These are phyloP conservation scores for Drosophila mayaguana DNA, from an alignment of 2,888 invertebrate species.

Conservation along the genomic window DNA sequence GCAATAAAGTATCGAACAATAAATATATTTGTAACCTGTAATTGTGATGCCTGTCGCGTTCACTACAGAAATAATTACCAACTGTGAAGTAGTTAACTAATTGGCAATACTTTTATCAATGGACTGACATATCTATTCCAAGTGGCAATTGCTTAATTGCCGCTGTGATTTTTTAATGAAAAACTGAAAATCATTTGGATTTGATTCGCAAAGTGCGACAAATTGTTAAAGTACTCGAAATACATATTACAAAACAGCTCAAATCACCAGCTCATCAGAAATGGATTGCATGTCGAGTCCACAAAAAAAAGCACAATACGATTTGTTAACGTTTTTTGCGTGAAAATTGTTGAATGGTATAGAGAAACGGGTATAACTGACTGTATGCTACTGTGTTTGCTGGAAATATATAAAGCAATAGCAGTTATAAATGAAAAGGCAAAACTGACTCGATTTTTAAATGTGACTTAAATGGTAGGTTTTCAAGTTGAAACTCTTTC, in stretches of 20 bases:
- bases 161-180: constrained; percentile 22
- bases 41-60: constrained; percentile 7
- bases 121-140: constrained; percentile 3
- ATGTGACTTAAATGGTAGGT: too few species aligned
- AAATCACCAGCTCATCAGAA: constrained; percentile 47
- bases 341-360: constrained; percentile 44
- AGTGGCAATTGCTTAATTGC: constrained; percentile 30
- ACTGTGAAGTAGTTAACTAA: constrained; percentile 23
- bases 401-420: background rate
- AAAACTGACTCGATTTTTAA: background rate
- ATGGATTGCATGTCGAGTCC: constrained; percentile 47
- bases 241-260: constrained; percentile 52
- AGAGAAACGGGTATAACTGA: background rate
- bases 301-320: background rate
- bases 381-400: background rate
- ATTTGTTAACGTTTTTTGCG: constrained; percentile 28
- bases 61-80: background rate
- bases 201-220: constrained; percentile 50
- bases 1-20: constrained; percentile 26
- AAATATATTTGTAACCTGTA: constrained; percentile 11
- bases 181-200: constrained; percentile 8
- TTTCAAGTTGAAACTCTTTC: too few species aligned
- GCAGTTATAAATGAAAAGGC: background rate
- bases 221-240: constrained; percentile 58
- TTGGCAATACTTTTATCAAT: constrained; percentile 17